Conservation (phyloP, 2,888 invertebrate genomes). For the Malachius bipustulatus region DNA sequence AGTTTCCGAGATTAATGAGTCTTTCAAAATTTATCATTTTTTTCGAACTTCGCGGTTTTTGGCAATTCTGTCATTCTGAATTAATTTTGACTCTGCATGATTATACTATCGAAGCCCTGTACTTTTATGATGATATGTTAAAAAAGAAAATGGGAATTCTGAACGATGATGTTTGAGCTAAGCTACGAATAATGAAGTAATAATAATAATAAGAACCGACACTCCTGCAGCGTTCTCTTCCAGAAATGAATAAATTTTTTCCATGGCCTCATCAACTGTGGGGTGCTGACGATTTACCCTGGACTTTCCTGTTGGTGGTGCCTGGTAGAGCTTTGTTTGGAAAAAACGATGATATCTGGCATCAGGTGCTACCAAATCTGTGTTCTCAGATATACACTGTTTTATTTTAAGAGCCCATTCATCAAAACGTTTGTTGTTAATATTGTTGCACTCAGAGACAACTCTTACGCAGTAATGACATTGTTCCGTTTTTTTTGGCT, state of each 20-base stretch:
- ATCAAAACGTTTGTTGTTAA: constrained; percentile 9
- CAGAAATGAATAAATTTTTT: constrained; percentile 12
- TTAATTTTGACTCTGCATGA: too few relatives aligned
- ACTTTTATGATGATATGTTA: too few relatives aligned
- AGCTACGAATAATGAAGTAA: too few relatives aligned
- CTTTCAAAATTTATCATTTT: too few relatives aligned
- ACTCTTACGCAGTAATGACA: constrained; percentile 7
- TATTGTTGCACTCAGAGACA: constrained; percentile 3
- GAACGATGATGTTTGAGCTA: too few relatives aligned
- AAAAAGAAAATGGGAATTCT: too few relatives aligned
- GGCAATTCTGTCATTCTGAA: too few relatives aligned
- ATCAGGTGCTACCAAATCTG: constrained; percentile 16
- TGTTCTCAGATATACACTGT: constrained; percentile 13
- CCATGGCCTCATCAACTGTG: constrained; percentile 14
- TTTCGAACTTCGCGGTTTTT: too few relatives aligned
- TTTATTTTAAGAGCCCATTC: constrained; percentile 14
- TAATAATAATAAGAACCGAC: constrained; percentile 13
- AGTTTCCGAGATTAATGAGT: too few relatives aligned
- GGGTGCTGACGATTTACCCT: constrained; percentile 7
- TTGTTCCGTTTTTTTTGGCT: constrained; percentile 6
- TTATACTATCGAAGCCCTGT: too few relatives aligned
- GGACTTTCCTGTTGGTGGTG: constrained; percentile 1
- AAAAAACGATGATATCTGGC: constrained; percentile 14
- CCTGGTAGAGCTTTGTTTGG: constrained; percentile 11
- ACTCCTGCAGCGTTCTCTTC: constrained; percentile 14